Conservation (phyloP, 2,113 vertebrate genomes). For the Oreochromis niloticus region DNA sequence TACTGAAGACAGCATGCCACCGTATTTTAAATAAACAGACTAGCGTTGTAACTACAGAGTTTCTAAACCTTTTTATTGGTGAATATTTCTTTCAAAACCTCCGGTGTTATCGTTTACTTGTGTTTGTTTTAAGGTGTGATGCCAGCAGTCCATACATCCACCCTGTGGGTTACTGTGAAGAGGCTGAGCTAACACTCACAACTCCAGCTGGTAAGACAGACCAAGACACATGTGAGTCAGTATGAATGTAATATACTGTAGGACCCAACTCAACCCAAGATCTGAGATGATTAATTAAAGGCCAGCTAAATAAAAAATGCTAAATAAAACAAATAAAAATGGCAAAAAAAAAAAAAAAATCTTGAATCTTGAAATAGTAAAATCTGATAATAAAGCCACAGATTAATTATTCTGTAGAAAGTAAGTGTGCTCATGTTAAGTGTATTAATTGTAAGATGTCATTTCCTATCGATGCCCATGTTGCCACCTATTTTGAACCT, state of each 20-base stretch:
- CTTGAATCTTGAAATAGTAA: neutral
- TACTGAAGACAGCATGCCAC: neutral
- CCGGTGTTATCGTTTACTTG: neutral
- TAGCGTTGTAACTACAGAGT: neutral
- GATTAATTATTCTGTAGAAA: neutral
- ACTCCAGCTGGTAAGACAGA: constrained; percentile 82
- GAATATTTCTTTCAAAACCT: neutral
- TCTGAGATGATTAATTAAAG: neutral
- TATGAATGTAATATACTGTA: constrained; percentile 1
- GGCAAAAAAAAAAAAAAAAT: neutral
- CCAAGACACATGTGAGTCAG: constrained; percentile 38
- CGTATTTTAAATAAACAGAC: neutral
- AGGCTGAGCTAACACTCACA: constrained; percentile 76
- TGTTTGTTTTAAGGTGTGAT: constrained; percentile 78
- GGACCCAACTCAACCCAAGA: neutral
- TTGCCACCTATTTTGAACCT: neutral
- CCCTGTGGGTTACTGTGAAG: constrained; percentile 87
- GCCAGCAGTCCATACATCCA: constrained; percentile 87
- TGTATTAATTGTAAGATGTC: neutral
- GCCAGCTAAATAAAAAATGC: neutral
- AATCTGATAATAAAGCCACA: neutral
- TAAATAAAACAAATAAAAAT: neutral
- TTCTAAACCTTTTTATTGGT: neutral
- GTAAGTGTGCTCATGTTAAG: neutral
- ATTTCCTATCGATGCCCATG: neutral